Evolutionary conservation across 2,797 vertebrate genomes (phyloP).

Genomic region (Australoheros facetus): DNA sequence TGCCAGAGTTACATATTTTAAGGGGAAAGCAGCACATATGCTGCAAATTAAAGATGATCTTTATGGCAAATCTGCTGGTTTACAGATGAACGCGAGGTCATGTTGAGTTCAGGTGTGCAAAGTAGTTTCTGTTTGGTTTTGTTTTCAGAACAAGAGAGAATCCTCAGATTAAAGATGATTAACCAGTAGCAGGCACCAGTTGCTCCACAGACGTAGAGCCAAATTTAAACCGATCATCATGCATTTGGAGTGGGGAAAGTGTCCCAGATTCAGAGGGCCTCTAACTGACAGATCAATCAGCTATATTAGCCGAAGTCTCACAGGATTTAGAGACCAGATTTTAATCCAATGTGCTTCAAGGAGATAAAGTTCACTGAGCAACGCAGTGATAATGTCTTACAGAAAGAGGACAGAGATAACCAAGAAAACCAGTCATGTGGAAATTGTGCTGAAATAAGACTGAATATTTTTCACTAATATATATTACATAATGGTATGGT

Average conservation of each 20-base stretch:
- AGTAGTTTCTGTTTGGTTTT: background rate
- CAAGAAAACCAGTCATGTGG: background rate
- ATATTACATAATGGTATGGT: too few species aligned
- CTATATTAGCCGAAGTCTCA: constrained; percentile 54
- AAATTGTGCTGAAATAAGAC: background rate
- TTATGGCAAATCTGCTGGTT: constrained; percentile 29
- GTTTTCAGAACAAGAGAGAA: constrained; percentile 17
- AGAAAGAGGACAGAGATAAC: constrained; percentile 14
- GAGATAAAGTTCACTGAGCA: constrained; percentile 43
- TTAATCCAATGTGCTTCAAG: constrained; percentile 60
- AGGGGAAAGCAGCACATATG: constrained; percentile 26
- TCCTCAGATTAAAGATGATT: too few species aligned
- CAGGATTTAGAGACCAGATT: constrained; percentile 57
- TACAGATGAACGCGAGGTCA: constrained; percentile 9
- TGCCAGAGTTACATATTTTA: constrained; percentile 36
- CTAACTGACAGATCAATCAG: constrained; percentile 70
- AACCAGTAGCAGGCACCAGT: constrained; percentile 43
- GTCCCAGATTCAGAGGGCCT: constrained; percentile 64
- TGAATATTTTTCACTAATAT: background rate
- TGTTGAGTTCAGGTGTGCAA: constrained; percentile 22
- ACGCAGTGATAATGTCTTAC: constrained; percentile 14
- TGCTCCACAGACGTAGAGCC: constrained; percentile 24
- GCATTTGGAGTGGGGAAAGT: constrained; percentile 50
- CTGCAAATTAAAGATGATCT: constrained; percentile 34
- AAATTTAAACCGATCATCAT: constrained; percentile 58